These are phyloP conservation scores for Platalea minor DNA, from an alignment of 2,797 vertebrate genomes.

Conservation along the genomic window DNA sequence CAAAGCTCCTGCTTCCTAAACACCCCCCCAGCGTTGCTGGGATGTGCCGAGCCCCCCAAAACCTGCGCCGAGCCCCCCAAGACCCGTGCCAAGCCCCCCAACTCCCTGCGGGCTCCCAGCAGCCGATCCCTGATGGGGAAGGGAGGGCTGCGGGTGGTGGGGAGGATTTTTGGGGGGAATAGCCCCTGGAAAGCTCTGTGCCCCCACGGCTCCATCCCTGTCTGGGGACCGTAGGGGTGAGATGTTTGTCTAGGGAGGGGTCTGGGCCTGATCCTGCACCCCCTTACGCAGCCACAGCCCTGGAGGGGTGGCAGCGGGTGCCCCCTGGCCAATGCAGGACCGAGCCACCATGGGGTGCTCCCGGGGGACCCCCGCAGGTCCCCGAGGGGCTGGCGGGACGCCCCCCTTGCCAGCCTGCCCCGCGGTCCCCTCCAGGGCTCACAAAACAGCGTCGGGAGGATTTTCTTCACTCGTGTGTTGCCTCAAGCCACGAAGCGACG, in stretches of 20 bases:
- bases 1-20: not conserved
- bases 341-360: not conserved
- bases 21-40: rapidly evolving
- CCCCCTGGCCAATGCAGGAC: not conserved
- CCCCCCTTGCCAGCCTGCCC: not conserved
- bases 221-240: not conserved
- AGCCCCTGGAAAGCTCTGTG: not conserved
- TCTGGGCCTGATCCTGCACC: not conserved
- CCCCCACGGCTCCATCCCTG: not conserved
- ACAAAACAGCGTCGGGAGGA: not conserved
- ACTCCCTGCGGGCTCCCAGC: not conserved
- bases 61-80: not conserved
- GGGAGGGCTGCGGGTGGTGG: not conserved
- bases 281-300: not conserved
- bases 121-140: not conserved
- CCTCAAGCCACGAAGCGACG: not conserved
- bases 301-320: not conserved
- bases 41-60: not conserved
- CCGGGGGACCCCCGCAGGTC: not conserved
- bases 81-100: rapidly evolving
- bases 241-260: not conserved
- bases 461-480: not conserved
- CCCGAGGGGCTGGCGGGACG: not conserved
- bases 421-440: not conserved
- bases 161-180: not conserved